Conservation (phyloP, 2,797 vertebrate genomes). For the Alfaro cultratus region DNA sequence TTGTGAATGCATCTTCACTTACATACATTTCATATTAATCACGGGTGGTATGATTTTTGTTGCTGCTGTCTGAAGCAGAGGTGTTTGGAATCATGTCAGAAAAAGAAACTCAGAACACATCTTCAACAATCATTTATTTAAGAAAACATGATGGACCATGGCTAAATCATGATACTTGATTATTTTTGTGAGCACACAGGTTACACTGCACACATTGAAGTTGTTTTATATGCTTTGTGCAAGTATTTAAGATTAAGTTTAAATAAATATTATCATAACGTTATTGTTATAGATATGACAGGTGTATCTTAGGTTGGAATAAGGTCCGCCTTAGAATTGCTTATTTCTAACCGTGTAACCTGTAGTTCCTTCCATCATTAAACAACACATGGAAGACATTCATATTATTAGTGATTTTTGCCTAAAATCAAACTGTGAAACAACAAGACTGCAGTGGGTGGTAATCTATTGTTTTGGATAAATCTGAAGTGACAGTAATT, state of each 20-base stretch:
- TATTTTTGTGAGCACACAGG: neutral
- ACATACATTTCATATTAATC: slow-evolving; percentile 38
- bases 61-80: neutral
- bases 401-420: neutral
- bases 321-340: neutral
- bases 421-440: slow-evolving; percentile 4
- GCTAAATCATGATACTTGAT: neutral
- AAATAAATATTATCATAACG: neutral
- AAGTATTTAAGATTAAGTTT: neutral
- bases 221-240: neutral
- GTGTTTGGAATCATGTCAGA: slow-evolving; percentile 18
- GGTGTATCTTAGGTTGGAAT: neutral
- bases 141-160: neutral
- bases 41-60: neutral
- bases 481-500: slow-evolving; percentile 1
- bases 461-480: neutral
- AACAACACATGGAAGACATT: neutral
- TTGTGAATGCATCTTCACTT: slow-evolving; percentile 27
- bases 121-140: neutral
- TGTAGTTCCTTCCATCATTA: neutral
- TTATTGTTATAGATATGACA: neutral
- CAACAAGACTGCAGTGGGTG: neutral
- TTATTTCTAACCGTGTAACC: neutral
- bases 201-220: neutral
- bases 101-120: slow-evolving; percentile 1